phyloP scores from a whole-genome alignment of 2,797 vertebrate genomes.

The Rallus crepitans region DNA sequence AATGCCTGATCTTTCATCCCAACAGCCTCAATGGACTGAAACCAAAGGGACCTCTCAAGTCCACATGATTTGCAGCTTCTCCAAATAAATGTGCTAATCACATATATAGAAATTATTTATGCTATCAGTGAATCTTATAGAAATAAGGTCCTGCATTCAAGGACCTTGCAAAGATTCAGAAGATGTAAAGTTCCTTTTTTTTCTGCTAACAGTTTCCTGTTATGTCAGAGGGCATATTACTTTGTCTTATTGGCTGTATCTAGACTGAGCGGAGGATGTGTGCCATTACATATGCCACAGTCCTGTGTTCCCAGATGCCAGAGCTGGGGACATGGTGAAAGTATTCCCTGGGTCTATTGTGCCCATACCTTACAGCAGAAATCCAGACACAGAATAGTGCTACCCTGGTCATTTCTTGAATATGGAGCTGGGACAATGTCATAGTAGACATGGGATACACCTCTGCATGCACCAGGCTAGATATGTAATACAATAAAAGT shows the following conservation, averaged over 20 bases:
- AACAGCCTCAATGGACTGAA: background rate
- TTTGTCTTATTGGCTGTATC: background rate
- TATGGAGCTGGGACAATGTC: background rate
- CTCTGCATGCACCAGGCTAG: background rate
- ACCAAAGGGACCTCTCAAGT: background rate
- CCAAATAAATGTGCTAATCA: background rate
- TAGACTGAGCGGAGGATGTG: background rate
- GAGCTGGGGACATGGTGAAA: background rate
- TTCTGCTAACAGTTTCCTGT: background rate
- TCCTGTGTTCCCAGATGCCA: background rate
- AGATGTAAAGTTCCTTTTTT: background rate
- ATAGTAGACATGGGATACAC: background rate
- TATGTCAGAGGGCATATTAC: background rate
- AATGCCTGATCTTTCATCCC: background rate
- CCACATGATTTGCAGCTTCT: background rate
- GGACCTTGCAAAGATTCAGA: background rate
- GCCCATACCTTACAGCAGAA: background rate
- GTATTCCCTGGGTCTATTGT: background rate
- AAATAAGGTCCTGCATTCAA: background rate
- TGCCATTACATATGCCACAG: accelerated
- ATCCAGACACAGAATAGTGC: background rate
- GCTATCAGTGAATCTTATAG: background rate
- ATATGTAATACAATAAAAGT: background rate
- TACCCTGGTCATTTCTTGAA: background rate
- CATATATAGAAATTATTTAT: background rate